phyloP scores from a whole-genome alignment of 2,113 vertebrate species.

The Corynorhinus townsendii region DNA sequence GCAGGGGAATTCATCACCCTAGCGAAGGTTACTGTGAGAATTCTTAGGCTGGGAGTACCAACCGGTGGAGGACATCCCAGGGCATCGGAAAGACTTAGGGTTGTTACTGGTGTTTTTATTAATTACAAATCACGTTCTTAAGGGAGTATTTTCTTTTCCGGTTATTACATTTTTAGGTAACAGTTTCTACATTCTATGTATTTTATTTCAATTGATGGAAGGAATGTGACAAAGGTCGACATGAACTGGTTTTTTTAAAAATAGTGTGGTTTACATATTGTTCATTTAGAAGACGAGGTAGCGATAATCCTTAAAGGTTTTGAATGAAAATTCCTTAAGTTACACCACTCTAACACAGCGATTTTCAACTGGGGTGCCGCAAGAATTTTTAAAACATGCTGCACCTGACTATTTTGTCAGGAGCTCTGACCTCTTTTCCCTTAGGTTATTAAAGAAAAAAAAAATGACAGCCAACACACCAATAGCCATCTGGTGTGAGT shows the following conservation, averaged over 20 bases:
- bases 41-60: not conserved
- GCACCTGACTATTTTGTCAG: not conserved
- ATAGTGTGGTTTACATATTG: not conserved
- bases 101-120: conserved; percentile 5
- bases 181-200: not conserved
- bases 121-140: not conserved
- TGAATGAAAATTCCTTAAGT: not conserved
- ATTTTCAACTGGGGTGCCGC: not conserved
- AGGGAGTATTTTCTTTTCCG: conserved; percentile 17
- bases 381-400: not conserved
- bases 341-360: not conserved
- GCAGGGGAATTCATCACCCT: not conserved
- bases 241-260: not conserved
- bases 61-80: not conserved
- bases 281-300: not conserved
- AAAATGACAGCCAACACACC: not conserved
- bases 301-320: not conserved
- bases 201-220: not conserved
- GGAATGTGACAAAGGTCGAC: not conserved
- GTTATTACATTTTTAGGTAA: not conserved
- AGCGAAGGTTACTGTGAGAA: not conserved
- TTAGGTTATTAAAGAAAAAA: not conserved
- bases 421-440: not conserved
- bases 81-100: not conserved
- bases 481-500: not conserved